Percentiles rank a stretch among this genome's conserved stretches.
These are phyloP conservation scores for Drosophila lini DNA, from an alignment of 1,140 invertebrate species.

Conservation along the genomic window DNA sequence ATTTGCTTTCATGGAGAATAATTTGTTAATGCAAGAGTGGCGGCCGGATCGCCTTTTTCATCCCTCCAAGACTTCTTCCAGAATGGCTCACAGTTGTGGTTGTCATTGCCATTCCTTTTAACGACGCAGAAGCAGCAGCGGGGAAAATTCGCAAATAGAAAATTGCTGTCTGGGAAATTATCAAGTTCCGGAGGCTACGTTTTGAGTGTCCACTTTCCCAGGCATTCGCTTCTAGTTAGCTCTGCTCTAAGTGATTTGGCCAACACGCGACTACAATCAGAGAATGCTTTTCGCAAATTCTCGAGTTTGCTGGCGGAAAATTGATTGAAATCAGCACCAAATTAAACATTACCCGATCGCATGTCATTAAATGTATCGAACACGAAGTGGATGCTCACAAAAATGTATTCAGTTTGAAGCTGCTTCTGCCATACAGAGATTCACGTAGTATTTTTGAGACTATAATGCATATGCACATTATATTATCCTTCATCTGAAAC, in stretches of 20 bases:
- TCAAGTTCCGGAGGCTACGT: constrained; percentile 58
- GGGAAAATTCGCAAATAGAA: constrained; percentile 69
- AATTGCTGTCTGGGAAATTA: constrained; percentile 54
- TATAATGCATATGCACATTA: no score
- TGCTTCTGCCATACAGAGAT: constrained; percentile 2
- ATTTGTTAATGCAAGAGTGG: constrained; percentile 65
- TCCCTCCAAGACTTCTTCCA: constrained; percentile 17
- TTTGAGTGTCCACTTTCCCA: constrained; percentile 23
- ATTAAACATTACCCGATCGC: constrained; percentile 11
- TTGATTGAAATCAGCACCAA: constrained; percentile 22
- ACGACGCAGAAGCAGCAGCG: background rate
- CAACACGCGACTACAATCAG: constrained; percentile 19
- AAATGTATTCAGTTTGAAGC: background rate
- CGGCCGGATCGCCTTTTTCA: background rate
- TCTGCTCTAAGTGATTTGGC: constrained; percentile 16
- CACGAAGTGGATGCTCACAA: background rate
- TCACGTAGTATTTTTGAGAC: no score
- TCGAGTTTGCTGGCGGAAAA: constrained; percentile 9
- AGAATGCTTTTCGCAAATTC: constrained; percentile 13
- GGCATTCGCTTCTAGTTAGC: constrained; percentile 15
- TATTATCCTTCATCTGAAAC: constrained; percentile 1
- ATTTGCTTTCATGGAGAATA: constrained; percentile 64
- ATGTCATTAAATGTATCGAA: constrained; percentile 28
- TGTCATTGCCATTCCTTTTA: constrained; percentile 29
- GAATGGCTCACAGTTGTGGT: constrained; percentile 6